A percentile compares a stretch with the other conserved stretches of the same genome.
Evolutionary conservation across 2,888 invertebrate genomes (phyloP).

Genomic region (Andricus curvator): DNA sequence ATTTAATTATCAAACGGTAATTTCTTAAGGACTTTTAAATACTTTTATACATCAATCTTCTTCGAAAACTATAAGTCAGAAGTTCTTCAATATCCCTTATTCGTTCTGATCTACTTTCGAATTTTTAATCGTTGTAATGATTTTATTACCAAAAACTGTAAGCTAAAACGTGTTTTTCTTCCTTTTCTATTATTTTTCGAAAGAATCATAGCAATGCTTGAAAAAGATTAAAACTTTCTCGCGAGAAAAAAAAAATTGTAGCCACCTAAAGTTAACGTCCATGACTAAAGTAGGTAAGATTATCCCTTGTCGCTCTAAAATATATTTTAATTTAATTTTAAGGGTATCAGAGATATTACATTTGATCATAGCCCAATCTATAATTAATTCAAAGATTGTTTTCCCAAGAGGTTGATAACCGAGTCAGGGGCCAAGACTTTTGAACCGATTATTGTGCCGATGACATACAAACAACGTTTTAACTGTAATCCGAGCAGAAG

Average conservation of each 20-base stretch:
- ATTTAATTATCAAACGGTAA: too few relatives aligned
- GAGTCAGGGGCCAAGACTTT: constrained; percentile 41
- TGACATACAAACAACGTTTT: constrained; percentile 25
- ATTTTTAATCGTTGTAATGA: too few relatives aligned
- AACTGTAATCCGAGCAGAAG: constrained; percentile 13
- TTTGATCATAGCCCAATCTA: background rate
- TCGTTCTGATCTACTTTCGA: too few relatives aligned
- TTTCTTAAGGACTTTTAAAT: too few relatives aligned
- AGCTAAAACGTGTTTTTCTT: too few relatives aligned
- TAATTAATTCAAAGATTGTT: background rate
- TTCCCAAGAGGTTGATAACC: constrained; percentile 5
- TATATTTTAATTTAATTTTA: background rate
- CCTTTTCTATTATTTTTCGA: too few relatives aligned
- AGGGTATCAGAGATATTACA: background rate
- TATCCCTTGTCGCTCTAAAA: background rate
- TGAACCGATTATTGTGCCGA: constrained; percentile 32
- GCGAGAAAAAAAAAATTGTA: background rate
- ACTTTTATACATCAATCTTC: too few relatives aligned
- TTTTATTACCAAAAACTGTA: too few relatives aligned
- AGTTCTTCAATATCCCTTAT: too few relatives aligned
- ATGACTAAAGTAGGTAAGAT: background rate
- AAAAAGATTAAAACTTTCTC: background rate
- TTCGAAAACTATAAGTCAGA: too few relatives aligned
- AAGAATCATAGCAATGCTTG: too few relatives aligned
- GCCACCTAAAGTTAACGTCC: background rate